Base-by-base conservation (phyloP, 1,140 invertebrate species). In the Aphidius gifuensis region DNA sequence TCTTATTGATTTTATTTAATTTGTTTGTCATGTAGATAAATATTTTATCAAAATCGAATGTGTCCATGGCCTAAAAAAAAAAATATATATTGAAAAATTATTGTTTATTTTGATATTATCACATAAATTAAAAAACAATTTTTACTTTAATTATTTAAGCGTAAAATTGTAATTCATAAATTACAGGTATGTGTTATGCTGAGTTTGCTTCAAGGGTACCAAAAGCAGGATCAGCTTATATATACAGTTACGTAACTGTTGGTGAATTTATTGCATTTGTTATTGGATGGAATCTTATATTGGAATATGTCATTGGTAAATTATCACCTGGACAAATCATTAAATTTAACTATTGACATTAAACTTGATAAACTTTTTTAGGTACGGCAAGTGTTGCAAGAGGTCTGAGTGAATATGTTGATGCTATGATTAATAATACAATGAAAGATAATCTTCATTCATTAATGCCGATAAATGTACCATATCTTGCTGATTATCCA, bases 361-460 rank as follows among this genome's bases (percentile, higher is more conserved):
- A 16, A 47, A 51, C 32, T 68, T 48, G 56, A 60, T 21, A 9
- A 9, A 39, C 53, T 59, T 60, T 74, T 72, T 5, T 66, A 91
- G 90, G 89, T 65, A 90, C 91, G 1, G 94, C 95, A 5, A 93
- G 92, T 67, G 92, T 97, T n/a, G 94, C 94, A 3, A 86, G 92
- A 71, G 95, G 93, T 23, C 87, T 95, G 72, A 93, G 92, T 71
- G 90, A 89, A 56, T 96, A 97, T 70, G 86, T 98, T 11, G 94
- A 98, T 74, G 86, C 88, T 9, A 75, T 97, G 1, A 83, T 88
- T 51, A 85, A 89, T 68, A 86, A 92, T 62, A 83, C 83, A 9
- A 94, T 97, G 80, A 84, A 84, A 32, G 82, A 82, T 8, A 80
- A 85, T 2, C 86, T 97, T 61, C 80, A 80, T n/a, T 78, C 83